Percentiles rank a stretch among this genome's conserved stretches.
phyloP scores from a whole-genome alignment of 2,797 vertebrate genomes.

The Sciurus vulgaris region DNA sequence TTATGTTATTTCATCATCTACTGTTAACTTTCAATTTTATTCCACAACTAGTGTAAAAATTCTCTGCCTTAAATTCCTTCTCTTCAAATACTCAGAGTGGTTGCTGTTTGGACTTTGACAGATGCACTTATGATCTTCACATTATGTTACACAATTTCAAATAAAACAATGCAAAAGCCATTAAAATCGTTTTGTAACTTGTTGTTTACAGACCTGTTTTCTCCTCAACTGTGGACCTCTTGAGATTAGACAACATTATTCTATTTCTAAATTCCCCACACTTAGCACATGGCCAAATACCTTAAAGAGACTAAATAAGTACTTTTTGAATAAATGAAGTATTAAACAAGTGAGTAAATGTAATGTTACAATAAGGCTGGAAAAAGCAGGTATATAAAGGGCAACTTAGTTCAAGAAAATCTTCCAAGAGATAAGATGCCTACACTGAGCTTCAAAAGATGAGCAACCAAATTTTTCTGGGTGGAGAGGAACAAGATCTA shows the following conservation, averaged over 20 bases:
- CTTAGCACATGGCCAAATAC: background rate
- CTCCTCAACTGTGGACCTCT: background rate
- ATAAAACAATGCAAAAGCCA: background rate
- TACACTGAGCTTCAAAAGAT: background rate
- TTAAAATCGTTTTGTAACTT: background rate
- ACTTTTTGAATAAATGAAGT: background rate
- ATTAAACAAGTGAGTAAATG: background rate
- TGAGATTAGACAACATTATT: background rate
- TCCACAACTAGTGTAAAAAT: background rate
- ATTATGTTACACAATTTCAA: background rate
- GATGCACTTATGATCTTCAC: background rate
- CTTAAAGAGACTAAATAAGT: background rate
- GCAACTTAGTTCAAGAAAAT: background rate
- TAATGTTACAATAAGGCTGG: background rate
- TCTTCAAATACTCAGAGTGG: background rate
- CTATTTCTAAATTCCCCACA: background rate
- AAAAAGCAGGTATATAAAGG: background rate
- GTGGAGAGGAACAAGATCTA: background rate
- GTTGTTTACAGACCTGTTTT: background rate
- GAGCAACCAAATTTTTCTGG: background rate
- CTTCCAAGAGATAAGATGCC: background rate
- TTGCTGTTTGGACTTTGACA: background rate
- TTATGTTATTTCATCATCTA: background rate
- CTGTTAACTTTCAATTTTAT: background rate
- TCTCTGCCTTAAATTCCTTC: background rate